Evolutionary conservation across 2,888 invertebrate genomes (phyloP).

Genomic region (Lissocephala sabroskyi): DNA sequence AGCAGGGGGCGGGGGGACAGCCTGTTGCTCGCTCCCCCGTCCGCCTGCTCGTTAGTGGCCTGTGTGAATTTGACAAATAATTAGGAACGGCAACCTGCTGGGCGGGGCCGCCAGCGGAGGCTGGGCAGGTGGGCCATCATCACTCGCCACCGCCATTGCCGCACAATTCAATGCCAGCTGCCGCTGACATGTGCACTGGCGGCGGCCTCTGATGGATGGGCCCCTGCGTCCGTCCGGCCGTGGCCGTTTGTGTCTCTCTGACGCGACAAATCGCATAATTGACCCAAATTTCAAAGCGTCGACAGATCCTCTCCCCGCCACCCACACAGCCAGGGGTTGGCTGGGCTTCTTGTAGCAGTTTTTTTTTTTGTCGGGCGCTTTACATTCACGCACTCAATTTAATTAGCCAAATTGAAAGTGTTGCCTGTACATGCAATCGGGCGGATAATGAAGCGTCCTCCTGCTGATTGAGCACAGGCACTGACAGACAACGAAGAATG

Average conservation of each 20-base stretch:
- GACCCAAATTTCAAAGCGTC: slow-evolving; percentile 53
- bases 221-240: neutral
- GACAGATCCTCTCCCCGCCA: too few species aligned
- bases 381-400: too few species aligned
- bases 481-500: slow-evolving; percentile 6
- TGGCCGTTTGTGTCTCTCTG: neutral
- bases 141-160: neutral
- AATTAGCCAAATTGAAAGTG: slow-evolving; percentile 39
- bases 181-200: slow-evolving; percentile 36
- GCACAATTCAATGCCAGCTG: slow-evolving; percentile 52
- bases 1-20: too few species aligned
- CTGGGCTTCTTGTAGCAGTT: too few species aligned
- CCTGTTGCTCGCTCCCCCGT: too few species aligned
- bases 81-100: slow-evolving; percentile 54
- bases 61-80: slow-evolving; percentile 65
- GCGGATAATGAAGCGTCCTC: too few species aligned
- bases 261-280: slow-evolving; percentile 65
- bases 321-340: too few species aligned
- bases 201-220: slow-evolving; percentile 45
- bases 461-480: too few species aligned
- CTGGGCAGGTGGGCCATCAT: neutral
- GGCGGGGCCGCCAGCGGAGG: slow-evolving; percentile 12
- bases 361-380: too few species aligned
- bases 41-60: slow-evolving; percentile 48
- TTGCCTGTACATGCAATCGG: slow-evolving; percentile 4